Percentiles rank a stretch among this genome's conserved stretches.
Conservation (phyloP, 2,797 vertebrate species). For the Leptatherina wallacei region DNA sequence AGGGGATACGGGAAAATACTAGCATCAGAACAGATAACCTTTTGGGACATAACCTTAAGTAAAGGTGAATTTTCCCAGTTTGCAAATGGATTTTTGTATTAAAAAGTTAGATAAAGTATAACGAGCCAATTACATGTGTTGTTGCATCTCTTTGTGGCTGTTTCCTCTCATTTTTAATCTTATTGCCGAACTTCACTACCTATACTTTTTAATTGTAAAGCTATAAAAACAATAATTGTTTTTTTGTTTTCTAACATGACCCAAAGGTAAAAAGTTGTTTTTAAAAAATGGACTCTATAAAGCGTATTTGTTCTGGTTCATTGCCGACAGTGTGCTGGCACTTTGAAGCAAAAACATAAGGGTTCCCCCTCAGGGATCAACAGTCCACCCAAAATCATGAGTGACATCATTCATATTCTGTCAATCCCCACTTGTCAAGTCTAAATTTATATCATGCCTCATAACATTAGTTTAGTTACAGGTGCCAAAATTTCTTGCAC, state of each 20-base stretch:
- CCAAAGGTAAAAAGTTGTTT: background rate
- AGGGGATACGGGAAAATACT: no score
- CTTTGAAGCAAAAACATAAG: background rate
- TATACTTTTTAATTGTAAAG: no score
- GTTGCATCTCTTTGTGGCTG: background rate
- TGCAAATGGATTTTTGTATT: no score
- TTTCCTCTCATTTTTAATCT: background rate
- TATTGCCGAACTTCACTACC: no score
- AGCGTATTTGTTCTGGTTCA: background rate
- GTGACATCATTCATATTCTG: background rate
- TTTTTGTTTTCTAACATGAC: background rate
- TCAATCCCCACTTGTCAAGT: background rate
- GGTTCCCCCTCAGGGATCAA: conserved; percentile 27
- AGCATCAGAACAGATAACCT: no score
- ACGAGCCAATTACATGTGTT: no score
- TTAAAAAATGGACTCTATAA: conserved; percentile 15
- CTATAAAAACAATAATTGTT: background rate
- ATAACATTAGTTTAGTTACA: no score
- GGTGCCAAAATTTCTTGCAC: background rate
- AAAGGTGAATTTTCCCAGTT: no score
- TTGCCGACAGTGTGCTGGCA: background rate
- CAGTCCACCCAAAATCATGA: background rate
- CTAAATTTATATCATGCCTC: background rate
- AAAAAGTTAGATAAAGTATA: no score
- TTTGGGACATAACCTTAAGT: no score